Evolutionary conservation across 1,140 invertebrate genomes (phyloP), one percentile per base, ranked within the genome.

Genomic region (Rhagoletis zephyria): DNA sequence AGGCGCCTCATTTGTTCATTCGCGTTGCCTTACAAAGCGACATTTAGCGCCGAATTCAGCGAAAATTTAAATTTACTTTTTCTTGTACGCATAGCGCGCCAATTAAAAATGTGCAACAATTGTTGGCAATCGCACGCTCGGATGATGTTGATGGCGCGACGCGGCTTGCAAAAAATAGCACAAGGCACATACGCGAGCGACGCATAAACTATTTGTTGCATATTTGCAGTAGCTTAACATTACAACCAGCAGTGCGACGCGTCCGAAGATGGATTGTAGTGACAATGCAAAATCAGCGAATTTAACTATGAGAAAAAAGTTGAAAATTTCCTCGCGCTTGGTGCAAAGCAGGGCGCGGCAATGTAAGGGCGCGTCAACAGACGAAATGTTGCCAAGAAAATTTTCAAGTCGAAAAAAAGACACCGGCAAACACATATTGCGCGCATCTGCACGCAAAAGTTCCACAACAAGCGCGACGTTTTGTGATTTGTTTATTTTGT

Each of bases 31-130:
- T 7, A 40, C 19, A 19, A 67, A 14, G 10, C 30, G 40, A 67
- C 64, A 67, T n/a, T 74, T 48, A 74, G 67, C 42, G 65, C 65
- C 65, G 42, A 67, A 67, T 67, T 67, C 42, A 67, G 3, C 65
- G 67, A 48, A 40, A 74, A 74, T 45, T 74, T 45, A 45, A 74
- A 48, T 16, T 42, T 45, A 40, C 45, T 16, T 74, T 16, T 74
- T 9, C 12, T 12, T 16, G 42, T 9, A 67, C 7, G 30, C 19
- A 67, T 10, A 6, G 30, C 30, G 65, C 65, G 30, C 10, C 42
- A 74, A 74, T 74, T 74, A 74, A 74, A 74, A 74, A 48, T 74
- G n/a, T 74, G 67, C 67, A 74, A 74, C 67, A 74, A 74, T 74
- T 74, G 67, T 14, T 74, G 67, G 67, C 67, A 16, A 42, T 5